Evolutionary conservation across 37 sponge, comb jelly and placozoan genomes (phyloP).

Genomic region (Mnemiopsis leidyi): DNA sequence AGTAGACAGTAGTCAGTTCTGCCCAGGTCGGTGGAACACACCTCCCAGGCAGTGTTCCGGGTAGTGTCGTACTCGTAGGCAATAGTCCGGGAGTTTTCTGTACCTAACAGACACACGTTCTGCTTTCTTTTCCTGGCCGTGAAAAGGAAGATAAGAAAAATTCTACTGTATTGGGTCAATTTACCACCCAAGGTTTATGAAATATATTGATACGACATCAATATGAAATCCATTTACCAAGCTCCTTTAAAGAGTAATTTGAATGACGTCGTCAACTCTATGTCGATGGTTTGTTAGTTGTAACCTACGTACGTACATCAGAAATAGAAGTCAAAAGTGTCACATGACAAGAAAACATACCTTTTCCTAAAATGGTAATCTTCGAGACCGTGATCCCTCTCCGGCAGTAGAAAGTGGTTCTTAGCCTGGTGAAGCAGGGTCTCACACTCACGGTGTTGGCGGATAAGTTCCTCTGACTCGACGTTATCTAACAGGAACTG

Average conservation of each 20-base stretch:
- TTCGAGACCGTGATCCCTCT: conserved; percentile 52
- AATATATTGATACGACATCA: too few relatives aligned
- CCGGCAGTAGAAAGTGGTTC: conserved; percentile 63
- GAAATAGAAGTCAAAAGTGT: too few relatives aligned
- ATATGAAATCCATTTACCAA: too few relatives aligned
- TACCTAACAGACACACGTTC: conserved; percentile 15
- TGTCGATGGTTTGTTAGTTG: too few relatives aligned
- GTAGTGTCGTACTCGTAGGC: conserved; percentile 56
- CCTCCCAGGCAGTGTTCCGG: conserved; percentile 16
- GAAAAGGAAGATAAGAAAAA: too few relatives aligned
- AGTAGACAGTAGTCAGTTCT: conserved; percentile 6
- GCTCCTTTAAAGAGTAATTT: too few relatives aligned
- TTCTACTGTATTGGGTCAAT: too few relatives aligned
- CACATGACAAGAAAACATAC: too few relatives aligned
- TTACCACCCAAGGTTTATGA: too few relatives aligned
- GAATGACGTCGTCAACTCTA: too few relatives aligned
- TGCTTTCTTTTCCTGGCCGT: conserved; percentile 13
- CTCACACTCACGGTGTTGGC: conserved; percentile 57
- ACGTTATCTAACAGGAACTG: conserved; percentile 51
- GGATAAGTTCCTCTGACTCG: conserved; percentile 33
- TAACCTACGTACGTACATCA: too few relatives aligned
- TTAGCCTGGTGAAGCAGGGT: conserved; percentile 52
- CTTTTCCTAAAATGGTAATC: conserved; percentile 55
- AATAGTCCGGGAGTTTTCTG: neutral
- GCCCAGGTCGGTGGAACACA: neutral